Base-by-base conservation (phyloP, 2,113 vertebrate genomes). In the Cottus gobio region DNA sequence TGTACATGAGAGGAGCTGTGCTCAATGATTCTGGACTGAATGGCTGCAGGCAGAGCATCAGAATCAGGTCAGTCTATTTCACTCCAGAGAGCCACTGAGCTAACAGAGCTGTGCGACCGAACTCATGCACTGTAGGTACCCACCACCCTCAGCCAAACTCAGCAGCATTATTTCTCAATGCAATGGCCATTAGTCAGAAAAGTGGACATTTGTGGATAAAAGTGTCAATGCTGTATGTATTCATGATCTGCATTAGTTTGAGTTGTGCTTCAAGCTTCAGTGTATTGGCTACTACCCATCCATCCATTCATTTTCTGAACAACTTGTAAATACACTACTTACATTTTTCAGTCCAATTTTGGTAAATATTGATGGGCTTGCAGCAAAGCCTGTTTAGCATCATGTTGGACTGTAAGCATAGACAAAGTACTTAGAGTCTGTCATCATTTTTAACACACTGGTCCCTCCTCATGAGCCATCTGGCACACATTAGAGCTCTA, bases 21-120 rank as follows among this genome's bases (percentile, higher is more conserved):
- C 85, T 87, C 63, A 71, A 82, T 42, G 65, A 78, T 82, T 75
- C 77, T 74, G 75, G 71, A 77, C 81, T 79, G 79, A 76, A 78
- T 85, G 75, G 85, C 79, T 91, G 50, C 71, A 86, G 80, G 86
- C 64, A 77, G 74, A 61, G 87, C 80, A 85, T 85, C 75, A 83
- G 77, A 91, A 92, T 88, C 77, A 87, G 87, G 82, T 88, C 89
- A 89, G 68, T 80, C 70, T 90, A 86, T 93, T 91, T 34, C 87
- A 90, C 89, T 81, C 80, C 77, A 76, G 84, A 88, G 85, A 84
- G 82, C 80, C 73, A 86, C 57, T 66, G 62, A 80, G 78, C 83
- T 84, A 68, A 85, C 82, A 82, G 80, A 26, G 76, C 70, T 64
- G 65, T 82, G 79, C 66, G 79, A 75, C 34, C 52, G 64, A 78